Evolutionary conservation across 1,140 invertebrate genomes (phyloP).

Genomic region (Trachymyrmex septentrionalis): DNA sequence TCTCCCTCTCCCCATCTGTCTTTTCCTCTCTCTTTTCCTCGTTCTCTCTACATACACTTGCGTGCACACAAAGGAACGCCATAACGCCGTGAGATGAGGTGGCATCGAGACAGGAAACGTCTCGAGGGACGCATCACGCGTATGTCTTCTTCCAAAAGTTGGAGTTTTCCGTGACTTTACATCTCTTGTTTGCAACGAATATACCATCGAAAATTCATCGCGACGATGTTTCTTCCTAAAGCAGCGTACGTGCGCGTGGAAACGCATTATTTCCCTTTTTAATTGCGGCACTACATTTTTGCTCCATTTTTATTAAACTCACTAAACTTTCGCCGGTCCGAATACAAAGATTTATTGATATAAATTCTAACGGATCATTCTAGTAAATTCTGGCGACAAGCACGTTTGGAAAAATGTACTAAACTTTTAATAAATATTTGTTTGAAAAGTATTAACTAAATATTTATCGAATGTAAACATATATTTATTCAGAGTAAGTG

Average conservation of each 20-base stretch:
- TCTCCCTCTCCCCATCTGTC: background rate
- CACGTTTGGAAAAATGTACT: too few species aligned
- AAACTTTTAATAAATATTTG: too few species aligned
- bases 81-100: slow-evolving; percentile 45
- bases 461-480: too few species aligned
- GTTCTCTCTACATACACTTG: slow-evolving; percentile 30
- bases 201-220: background rate
- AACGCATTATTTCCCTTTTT: background rate
- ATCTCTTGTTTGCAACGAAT: background rate
- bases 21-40: background rate
- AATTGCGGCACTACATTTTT: background rate
- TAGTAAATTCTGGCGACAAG: background rate
- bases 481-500: too few species aligned
- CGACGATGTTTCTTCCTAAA: background rate
- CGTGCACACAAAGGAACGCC: slow-evolving; percentile 42
- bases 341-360: background rate
- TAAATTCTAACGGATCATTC: background rate
- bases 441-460: too few species aligned
- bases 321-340: background rate
- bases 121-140: slow-evolving; percentile 6
- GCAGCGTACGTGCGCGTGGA: background rate
- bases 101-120: slow-evolving; percentile 30
- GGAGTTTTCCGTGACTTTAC: slow-evolving; percentile 3
- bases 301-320: background rate
- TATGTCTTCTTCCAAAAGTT: background rate